These are phyloP conservation scores for Drosophila punjabiensis DNA, from an alignment of 1,140 invertebrate genomes.

Conservation along the genomic window DNA sequence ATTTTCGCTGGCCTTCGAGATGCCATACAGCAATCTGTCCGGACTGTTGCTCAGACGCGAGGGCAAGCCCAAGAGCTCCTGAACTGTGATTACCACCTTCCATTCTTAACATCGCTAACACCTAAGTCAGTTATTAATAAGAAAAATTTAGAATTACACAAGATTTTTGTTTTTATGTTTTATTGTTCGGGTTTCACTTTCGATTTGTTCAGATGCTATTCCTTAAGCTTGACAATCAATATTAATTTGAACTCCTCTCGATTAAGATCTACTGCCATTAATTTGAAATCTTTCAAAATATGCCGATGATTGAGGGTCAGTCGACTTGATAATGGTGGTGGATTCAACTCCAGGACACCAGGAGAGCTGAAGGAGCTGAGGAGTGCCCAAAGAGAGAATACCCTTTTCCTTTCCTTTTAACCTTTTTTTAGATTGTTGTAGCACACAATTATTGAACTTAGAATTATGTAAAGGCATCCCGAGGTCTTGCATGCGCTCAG, in stretches of 20 bases:
- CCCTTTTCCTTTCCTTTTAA: too few relatives aligned
- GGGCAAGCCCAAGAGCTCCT: constrained; percentile 59
- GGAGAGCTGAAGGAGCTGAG: too few relatives aligned
- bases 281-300: neutral
- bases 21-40: constrained; percentile 83
- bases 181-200: neutral
- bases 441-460: too few relatives aligned
- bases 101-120: constrained; percentile 27
- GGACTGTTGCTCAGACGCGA: constrained; percentile 50
- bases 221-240: neutral
- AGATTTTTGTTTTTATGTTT: neutral
- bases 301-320: too few relatives aligned
- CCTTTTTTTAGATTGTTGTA: too few relatives aligned
- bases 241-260: neutral
- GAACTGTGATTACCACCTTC: constrained; percentile 64
- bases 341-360: too few relatives aligned
- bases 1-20: constrained; percentile 80
- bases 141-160: constrained; percentile 28
- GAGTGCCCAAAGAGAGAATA: neutral
- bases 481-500: too few relatives aligned
- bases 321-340: neutral
- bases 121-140: constrained; percentile 50
- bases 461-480: too few relatives aligned
- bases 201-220: neutral
- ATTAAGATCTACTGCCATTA: neutral